phyloP scores from a whole-genome alignment of 2,797 vertebrate species.

The Danio kyathit region DNA sequence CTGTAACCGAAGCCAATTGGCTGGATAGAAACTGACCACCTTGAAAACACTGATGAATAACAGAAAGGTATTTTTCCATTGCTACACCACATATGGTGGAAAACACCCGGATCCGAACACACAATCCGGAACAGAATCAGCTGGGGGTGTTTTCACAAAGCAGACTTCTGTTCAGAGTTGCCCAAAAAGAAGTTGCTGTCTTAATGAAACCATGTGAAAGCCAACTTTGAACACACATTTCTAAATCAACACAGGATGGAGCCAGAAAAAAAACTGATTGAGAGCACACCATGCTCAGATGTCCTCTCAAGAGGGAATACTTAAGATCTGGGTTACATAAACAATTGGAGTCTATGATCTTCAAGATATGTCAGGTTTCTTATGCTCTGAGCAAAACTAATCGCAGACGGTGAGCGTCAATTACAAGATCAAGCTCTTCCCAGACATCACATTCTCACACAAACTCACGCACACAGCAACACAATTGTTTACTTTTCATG shows the following conservation, averaged over 20 bases:
- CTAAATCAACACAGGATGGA: constrained; percentile 64
- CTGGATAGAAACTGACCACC: neutral
- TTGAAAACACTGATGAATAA: constrained; percentile 13
- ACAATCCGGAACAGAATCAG: constrained; percentile 51
- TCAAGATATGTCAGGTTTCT: constrained; percentile 10
- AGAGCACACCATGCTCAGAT: neutral
- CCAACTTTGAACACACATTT: constrained; percentile 73
- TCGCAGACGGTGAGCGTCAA: neutral
- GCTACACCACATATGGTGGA: neutral
- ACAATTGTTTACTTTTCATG: constrained; percentile 15
- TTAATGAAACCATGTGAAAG: constrained; percentile 75
- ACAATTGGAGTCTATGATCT: constrained; percentile 21
- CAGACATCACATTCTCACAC: neutral
- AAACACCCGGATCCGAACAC: neutral
- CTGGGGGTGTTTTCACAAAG: constrained; percentile 51
- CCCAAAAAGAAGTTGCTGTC: constrained; percentile 57
- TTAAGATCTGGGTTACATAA: constrained; percentile 17
- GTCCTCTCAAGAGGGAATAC: constrained; percentile 4
- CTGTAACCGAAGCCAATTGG: neutral
- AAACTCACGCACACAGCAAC: constrained; percentile 20
- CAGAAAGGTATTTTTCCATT: neutral
- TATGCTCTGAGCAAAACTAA: constrained; percentile 6
- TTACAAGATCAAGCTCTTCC: constrained; percentile 10
- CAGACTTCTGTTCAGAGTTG: constrained; percentile 66
- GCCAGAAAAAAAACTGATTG: constrained; percentile 61